A percentile compares a stretch with the other conserved stretches of the same genome.
Evolutionary conservation across 2,113 vertebrate species (phyloP).

Genomic region (Miniopterus natalensis): DNA sequence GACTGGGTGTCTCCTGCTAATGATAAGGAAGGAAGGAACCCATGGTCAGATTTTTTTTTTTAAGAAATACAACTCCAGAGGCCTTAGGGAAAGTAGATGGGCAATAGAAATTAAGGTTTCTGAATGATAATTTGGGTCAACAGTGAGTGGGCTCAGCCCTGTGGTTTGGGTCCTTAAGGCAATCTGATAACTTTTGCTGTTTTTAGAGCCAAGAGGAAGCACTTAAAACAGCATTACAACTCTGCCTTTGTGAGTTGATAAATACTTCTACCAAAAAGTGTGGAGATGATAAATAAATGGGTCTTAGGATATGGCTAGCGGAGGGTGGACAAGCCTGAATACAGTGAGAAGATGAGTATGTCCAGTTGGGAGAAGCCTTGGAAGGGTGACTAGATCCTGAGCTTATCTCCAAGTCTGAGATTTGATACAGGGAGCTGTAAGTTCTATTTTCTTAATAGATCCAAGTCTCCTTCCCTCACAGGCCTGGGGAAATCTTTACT

Average conservation of each 20-base stretch:
- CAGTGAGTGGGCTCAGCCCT: neutral
- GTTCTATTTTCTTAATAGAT: neutral
- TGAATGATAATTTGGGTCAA: neutral
- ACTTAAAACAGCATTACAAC: neutral
- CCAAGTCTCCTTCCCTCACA: neutral
- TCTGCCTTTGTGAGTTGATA: slow-evolving; percentile 10
- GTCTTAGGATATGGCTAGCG: neutral
- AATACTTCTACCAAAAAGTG: neutral
- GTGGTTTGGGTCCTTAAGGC: neutral
- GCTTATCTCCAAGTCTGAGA: neutral
- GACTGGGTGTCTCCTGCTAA: neutral
- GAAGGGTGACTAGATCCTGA: neutral
- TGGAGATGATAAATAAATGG: neutral
- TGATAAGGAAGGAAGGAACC: slow-evolving; percentile 2
- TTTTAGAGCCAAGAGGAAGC: neutral
- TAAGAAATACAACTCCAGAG: slow-evolving; percentile 3
- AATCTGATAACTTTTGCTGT: slow-evolving; percentile 1
- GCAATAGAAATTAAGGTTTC: slow-evolving; percentile 8
- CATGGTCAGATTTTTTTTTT: neutral
- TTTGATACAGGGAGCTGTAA: neutral
- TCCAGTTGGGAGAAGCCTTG: neutral
- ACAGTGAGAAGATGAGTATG: neutral
- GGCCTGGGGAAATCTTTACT: neutral
- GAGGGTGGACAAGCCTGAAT: neutral
- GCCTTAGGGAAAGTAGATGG: neutral